Base-by-base conservation (phyloP, 2,113 vertebrate species). In the Lampris megalopsis region DNA sequence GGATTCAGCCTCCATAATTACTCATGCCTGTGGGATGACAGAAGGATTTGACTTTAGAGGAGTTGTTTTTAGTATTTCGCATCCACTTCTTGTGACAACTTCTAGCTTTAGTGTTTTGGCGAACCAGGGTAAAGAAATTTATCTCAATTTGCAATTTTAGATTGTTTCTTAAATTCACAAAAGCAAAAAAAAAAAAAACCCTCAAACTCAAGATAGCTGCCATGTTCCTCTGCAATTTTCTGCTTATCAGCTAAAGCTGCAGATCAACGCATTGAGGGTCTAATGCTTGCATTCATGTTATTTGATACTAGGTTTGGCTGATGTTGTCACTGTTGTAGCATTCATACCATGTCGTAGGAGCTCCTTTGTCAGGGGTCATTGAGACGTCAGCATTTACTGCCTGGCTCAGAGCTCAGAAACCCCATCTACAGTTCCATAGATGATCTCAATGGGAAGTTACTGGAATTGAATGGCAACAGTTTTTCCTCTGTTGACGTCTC, bases 301-400 rank as follows among this genome's bases (percentile, higher is more conserved):
- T 74, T 70, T 78, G 71, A 85, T 75, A 74, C 64, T 10, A 64
- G 53, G 40, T 64, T 78, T 79, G 82, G 77, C 83, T 60, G 69
- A 49, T 58, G 61, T 37, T 60, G 53, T 70, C 53, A 75, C 61
- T 63, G 73, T 75, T 82, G 69, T 69, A 85, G 66, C 54, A 53
- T 75, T 81, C 73, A 57, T 73, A 77, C 43, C 36, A 11, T 80
- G 63, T 79, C 80, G 80, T 68, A 80, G 76, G 63, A 75, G 68
- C 77, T 89, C 79, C 69, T 83, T 74, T 80, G 75, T 70, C 77
- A 71, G 4, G 61, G 88, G 87, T 91, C 79, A 89, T 9, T 77
- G 76, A 58, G 78, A 79, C 88, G 83, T 85, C 73, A 86, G 57
- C 54, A 65, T 90, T 92, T 87, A 87, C 71, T 82, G 72, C 63